Conservation (phyloP, 2,113 vertebrate genomes). For the Isichthys henryi region DNA sequence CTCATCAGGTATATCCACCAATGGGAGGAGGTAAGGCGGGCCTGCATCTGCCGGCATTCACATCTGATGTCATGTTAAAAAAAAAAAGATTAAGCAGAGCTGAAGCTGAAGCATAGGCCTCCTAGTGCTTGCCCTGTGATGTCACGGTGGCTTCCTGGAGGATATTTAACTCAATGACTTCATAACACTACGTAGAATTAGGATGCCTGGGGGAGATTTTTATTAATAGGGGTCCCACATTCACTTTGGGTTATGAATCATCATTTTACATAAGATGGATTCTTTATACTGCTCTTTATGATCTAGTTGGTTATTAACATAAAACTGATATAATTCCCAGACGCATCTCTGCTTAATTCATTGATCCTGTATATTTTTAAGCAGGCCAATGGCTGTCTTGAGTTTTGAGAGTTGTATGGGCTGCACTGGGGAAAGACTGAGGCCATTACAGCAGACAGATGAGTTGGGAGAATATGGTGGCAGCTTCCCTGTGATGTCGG, state of each 20-base stretch:
- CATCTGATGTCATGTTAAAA: background rate
- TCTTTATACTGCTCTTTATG: background rate
- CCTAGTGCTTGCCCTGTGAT: background rate
- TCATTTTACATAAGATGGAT: background rate
- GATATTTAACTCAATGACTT: background rate
- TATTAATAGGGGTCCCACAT: background rate
- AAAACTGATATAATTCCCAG: background rate
- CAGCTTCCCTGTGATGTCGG: background rate
- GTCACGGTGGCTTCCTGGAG: background rate
- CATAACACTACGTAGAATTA: background rate
- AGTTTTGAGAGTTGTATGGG: background rate
- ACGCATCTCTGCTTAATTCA: background rate
- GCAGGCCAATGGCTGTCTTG: background rate
- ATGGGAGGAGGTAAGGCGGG: slow-evolving; percentile 63
- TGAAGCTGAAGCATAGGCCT: background rate
- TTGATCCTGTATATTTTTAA: background rate
- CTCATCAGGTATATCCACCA: slow-evolving; percentile 70
- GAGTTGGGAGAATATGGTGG: background rate
- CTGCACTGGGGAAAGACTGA: background rate
- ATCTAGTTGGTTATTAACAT: background rate
- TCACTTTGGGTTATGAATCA: background rate
- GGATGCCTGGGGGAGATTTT: background rate
- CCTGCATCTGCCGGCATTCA: background rate
- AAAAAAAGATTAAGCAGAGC: background rate
- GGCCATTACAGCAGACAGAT: background rate